A percentile compares a stretch with the other conserved stretches of the same genome.
Conservation (phyloP, 2,888 invertebrate species). For the Electrophaes corylata region DNA sequence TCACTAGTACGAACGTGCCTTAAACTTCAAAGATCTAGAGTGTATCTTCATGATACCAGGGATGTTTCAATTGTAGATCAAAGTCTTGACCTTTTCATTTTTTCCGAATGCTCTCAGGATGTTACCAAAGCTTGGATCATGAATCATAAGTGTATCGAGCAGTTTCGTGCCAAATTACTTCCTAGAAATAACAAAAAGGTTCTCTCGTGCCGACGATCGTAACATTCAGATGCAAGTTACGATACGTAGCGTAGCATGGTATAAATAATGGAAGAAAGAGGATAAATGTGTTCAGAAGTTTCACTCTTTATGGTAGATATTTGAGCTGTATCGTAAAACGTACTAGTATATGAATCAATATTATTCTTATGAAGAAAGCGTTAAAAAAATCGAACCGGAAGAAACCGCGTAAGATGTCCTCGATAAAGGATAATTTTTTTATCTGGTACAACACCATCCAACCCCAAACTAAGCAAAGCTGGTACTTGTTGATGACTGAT, state of each 20-base stretch:
- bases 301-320: conserved; percentile 1
- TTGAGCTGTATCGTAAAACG: neutral
- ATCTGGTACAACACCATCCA: too few relatives aligned
- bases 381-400: too few relatives aligned
- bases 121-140: neutral
- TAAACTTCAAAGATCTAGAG: too few relatives aligned
- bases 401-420: too few relatives aligned
- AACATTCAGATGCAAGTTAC: conserved; percentile 29
- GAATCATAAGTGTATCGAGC: conserved; percentile 6
- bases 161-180: conserved; percentile 6
- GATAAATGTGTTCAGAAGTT: neutral
- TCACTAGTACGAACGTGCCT: too few relatives aligned
- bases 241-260: conserved; percentile 9
- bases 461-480: too few relatives aligned
- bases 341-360: too few relatives aligned
- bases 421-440: too few relatives aligned
- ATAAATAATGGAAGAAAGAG: neutral
- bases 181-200: conserved; percentile 10
- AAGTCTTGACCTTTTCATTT: neutral
- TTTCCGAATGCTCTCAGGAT: neutral
- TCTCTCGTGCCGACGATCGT: conserved; percentile 27
- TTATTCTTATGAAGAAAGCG: too few relatives aligned
- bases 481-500: too few relatives aligned
- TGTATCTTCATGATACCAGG: too few relatives aligned
- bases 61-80: neutral